phyloP scores from a whole-genome alignment of 2,888 invertebrate genomes.

The Pristionchus exspectatus region DNA sequence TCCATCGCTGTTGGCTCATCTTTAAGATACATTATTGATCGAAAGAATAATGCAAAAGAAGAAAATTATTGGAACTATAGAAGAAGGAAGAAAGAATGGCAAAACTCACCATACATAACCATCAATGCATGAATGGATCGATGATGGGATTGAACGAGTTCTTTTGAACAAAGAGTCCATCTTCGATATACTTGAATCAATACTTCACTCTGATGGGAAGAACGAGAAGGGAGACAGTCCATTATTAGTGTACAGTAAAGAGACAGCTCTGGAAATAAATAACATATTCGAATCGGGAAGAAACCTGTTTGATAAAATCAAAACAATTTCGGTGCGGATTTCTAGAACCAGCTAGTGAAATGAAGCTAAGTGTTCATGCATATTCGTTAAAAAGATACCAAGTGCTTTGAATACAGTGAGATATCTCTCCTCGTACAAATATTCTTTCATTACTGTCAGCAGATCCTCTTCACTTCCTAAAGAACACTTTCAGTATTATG shows the following conservation, averaged over 20 bases:
- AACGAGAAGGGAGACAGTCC: conserved; percentile 39
- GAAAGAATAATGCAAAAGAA: not conserved
- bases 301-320: no score
- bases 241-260: not conserved
- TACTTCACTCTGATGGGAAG: conserved; percentile 1
- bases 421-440: not conserved
- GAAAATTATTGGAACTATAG: not conserved
- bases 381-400: not conserved
- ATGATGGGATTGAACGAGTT: not conserved
- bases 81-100: not conserved
- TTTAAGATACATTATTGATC: not conserved
- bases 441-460: not conserved
- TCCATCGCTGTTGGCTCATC: conserved; percentile 35
- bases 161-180: not conserved
- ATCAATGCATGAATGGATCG: conserved; percentile 5
- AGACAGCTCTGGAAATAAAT: not conserved
- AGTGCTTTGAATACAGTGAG: conserved; percentile 47
- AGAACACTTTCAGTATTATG: not conserved
- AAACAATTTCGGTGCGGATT: no score
- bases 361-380: no score
- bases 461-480: conserved; percentile 19
- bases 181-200: conserved; percentile 13
- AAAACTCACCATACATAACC: not conserved
- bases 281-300: not conserved
- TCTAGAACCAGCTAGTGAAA: no score